These are phyloP conservation scores for Trinorchestia longiramus DNA, from an alignment of 1,140 invertebrate genomes.

Conservation along the genomic window DNA sequence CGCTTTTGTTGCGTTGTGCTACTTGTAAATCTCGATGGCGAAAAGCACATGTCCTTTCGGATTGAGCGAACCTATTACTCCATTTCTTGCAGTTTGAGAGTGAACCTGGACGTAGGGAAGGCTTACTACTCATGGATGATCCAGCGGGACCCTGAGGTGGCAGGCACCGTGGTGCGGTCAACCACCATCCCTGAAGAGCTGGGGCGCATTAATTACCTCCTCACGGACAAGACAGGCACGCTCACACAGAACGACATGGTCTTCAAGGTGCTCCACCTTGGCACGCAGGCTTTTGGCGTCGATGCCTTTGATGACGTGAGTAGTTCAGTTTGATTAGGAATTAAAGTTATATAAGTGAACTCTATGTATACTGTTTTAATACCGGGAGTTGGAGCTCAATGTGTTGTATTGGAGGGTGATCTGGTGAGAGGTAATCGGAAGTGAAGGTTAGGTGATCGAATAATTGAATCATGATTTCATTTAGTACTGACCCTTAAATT, in stretches of 20 bases:
- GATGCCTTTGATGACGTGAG: slow-evolving; percentile 89
- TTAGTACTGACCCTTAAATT: too few relatives aligned
- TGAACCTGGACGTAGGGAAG: slow-evolving; percentile 99
- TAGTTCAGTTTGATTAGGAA: not conserved
- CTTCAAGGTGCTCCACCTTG: slow-evolving; percentile 93
- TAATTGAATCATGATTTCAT: too few relatives aligned
- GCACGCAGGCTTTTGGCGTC: slow-evolving; percentile 86
- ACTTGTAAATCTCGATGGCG: too few relatives aligned
- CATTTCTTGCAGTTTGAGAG: slow-evolving; percentile 82
- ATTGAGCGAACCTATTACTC: not conserved
- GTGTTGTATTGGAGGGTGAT: too few relatives aligned
- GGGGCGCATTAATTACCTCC: slow-evolving; percentile 93
- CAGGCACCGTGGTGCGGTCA: slow-evolving; percentile 95
- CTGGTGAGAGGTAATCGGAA: too few relatives aligned
- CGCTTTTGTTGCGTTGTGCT: too few relatives aligned
- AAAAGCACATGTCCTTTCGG: not conserved
- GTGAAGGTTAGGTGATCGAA: too few relatives aligned
- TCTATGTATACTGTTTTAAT: too few relatives aligned
- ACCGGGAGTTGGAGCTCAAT: too few relatives aligned
- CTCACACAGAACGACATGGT: slow-evolving; percentile 99
- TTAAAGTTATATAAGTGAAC: too few relatives aligned
- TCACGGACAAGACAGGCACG: slow-evolving; percentile 99
- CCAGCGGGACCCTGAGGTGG: slow-evolving; percentile 91
- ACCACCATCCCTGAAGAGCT: slow-evolving; percentile 99
- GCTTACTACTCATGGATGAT: slow-evolving; percentile 98